These are phyloP conservation scores for Heliconius himera DNA, from an alignment of 1,140 invertebrate genomes.

Conservation along the genomic window DNA sequence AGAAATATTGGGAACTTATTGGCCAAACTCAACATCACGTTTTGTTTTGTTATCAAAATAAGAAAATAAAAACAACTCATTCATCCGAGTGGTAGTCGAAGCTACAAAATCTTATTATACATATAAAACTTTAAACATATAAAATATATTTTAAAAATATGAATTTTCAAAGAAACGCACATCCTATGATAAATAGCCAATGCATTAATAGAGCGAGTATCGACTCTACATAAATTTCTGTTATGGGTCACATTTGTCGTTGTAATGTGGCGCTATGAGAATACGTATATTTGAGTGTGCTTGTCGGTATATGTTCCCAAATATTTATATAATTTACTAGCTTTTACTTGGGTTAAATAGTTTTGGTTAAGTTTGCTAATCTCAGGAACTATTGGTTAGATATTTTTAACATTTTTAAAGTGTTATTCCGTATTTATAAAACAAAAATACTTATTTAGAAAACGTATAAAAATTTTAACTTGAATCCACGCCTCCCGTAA, in stretches of 20 bases:
- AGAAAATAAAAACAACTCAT: neutral
- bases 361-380: too few species aligned
- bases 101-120: neutral
- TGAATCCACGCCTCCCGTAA: too few species aligned
- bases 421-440: too few species aligned
- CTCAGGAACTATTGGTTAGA: too few species aligned
- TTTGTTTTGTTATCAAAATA: neutral
- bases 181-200: neutral
- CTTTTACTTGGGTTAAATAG: too few species aligned
- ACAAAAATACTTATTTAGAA: too few species aligned
- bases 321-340: neutral
- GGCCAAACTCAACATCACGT: neutral
- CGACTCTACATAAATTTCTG: conserved; percentile 37
- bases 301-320: neutral
- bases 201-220: conserved; percentile 30
- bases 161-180: neutral
- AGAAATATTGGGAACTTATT: neutral
- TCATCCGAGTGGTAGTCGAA: too few species aligned
- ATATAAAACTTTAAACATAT: neutral
- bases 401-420: too few species aligned
- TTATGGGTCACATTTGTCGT: conserved; percentile 43
- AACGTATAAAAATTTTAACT: too few species aligned
- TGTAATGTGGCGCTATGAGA: conserved; percentile 34
- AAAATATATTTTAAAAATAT: neutral
- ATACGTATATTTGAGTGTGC: neutral